phyloP scores from a whole-genome alignment of 2,888 invertebrate species.

The Ethmia dodecea region DNA sequence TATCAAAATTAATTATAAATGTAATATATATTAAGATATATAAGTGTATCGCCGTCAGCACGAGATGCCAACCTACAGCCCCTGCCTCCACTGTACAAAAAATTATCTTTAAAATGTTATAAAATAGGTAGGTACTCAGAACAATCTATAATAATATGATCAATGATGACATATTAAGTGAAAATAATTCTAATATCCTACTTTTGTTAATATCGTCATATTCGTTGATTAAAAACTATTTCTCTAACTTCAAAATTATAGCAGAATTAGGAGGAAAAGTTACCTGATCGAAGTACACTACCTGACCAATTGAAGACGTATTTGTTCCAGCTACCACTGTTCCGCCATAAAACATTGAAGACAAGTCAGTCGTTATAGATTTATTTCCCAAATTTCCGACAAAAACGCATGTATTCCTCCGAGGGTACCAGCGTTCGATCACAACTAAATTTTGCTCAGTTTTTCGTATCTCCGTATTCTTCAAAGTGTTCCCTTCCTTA shows the following conservation, averaged over 20 bases:
- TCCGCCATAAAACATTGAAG: conserved; percentile 87
- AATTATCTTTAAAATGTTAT: no score
- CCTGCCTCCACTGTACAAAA: no score
- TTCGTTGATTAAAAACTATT: no score
- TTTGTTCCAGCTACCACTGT: conserved; percentile 63
- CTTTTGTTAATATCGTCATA: no score
- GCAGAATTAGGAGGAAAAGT: conserved; percentile 64
- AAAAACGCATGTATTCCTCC: conserved; percentile 86
- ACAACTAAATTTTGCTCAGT: conserved; percentile 82
- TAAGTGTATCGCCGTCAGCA: no score
- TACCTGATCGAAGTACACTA: conserved; percentile 60
- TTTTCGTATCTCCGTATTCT: conserved; percentile 83
- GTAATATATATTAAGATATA: no score
- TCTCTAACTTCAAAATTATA: conserved; percentile 61
- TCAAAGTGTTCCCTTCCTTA: conserved; percentile 79
- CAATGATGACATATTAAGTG: no score
- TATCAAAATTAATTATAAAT: no score
- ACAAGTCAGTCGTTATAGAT: conserved; percentile 82
- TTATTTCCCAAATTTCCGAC: conserved; percentile 83
- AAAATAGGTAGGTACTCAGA: no score
- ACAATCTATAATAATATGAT: no score
- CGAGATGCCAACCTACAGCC: no score
- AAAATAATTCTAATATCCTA: no score
- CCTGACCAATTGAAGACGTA: conserved; percentile 46
- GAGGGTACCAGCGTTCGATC: conserved; percentile 86